Conservation (phyloP, 2,113 vertebrate species). For the Formicarius rufipectus region DNA sequence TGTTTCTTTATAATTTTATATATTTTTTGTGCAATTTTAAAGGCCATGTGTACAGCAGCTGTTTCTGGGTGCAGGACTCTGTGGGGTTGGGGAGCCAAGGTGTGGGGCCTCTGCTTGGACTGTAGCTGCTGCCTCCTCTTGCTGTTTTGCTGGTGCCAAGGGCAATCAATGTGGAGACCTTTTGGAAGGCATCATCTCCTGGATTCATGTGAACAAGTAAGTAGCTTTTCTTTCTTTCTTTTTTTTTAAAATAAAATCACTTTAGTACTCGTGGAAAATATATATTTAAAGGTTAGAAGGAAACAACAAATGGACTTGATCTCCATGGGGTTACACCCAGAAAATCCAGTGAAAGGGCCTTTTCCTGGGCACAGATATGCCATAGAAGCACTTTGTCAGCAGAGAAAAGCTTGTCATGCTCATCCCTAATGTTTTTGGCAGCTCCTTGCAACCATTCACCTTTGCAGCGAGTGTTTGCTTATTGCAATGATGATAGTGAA, state of each 20-base stretch:
- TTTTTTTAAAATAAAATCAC: not conserved
- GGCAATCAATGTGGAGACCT: not conserved
- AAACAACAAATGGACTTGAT: not conserved
- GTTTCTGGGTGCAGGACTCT: not conserved
- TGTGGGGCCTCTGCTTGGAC: fast-evolving
- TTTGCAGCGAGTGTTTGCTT: not conserved
- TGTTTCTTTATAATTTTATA: not conserved
- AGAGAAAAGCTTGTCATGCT: not conserved
- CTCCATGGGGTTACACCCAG: not conserved
- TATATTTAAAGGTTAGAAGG: not conserved
- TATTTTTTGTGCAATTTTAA: not conserved
- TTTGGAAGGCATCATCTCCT: not conserved
- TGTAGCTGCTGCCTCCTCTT: not conserved
- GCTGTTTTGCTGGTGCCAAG: not conserved
- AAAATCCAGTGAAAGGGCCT: not conserved
- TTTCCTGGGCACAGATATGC: not conserved
- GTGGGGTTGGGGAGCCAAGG: too few species aligned
- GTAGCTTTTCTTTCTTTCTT: not conserved
- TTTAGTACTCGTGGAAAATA: not conserved
- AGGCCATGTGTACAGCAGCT: not conserved
- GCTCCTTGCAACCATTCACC: not conserved
- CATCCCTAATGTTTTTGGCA: not conserved
- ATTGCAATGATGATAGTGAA: not conserved
- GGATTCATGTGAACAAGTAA: not conserved
- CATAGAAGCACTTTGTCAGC: not conserved